Evolutionary conservation across 2,113 vertebrate species (phyloP), one percentile per base, ranked within the genome.

Genomic region (Grantiella picta): DNA sequence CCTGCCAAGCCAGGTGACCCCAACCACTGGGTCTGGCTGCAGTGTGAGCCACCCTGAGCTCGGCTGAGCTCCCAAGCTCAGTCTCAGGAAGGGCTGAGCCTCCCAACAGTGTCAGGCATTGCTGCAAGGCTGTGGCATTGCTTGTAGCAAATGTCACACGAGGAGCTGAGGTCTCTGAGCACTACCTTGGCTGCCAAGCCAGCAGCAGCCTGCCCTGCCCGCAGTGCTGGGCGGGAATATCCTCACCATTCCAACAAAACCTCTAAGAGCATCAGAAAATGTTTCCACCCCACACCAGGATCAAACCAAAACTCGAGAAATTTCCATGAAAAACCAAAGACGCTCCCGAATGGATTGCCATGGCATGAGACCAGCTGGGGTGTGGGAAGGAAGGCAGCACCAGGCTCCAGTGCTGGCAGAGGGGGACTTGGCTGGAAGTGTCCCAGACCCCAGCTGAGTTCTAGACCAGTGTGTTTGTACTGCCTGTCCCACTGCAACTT

Each of bases 261-360:
- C 83, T 54, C 92, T 35, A 16, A 66, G 57, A 70, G 50, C 54
- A 54, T 47, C 76, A 29, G 14, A 80, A 93, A 93, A 83, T 7
- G 4, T 86, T 92, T 63, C 71, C 70, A 68, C 56, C 71, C 50
- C 76, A 89, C 42, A 47, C 54, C 76, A 64, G 64, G 38, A 83
- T 33, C 33, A 31, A 89, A 10, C 47, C 76, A 65, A 94, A 59
- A 36, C 60, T 73, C 5, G 0, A 91, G 38, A 11, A 0, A 63
- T 86, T 95, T 95, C 85, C 64, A 20, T 12, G 79, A 88, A 89
- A 96, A 96, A 77, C 71, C 94, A 47, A 33, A 90, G 86, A 5
- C 15, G 1, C 4, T 92, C 89, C 64, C 59, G 16, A 18, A 54
- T 24, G 80, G 68, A 47, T 82, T 90, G 71, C 45, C 14, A 4